Evolutionary conservation across 2,113 vertebrate species (phyloP).

Genomic region (Halcyon senegalensis): DNA sequence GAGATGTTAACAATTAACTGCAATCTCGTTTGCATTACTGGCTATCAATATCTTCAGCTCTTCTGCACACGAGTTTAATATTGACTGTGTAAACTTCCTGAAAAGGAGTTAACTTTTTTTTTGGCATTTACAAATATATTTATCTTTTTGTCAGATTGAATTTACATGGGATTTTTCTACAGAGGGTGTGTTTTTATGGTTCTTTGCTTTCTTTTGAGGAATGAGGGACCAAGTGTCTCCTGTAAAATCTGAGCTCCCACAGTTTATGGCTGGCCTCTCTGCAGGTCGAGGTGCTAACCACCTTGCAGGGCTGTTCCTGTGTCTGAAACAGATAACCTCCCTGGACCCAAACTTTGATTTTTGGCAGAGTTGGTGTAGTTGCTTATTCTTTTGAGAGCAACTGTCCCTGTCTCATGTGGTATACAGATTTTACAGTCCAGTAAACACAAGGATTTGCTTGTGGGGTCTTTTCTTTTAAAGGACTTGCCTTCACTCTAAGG

Average conservation of each 20-base stretch:
- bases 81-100: not conserved
- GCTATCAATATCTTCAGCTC: conserved; percentile 41
- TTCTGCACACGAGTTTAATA: not conserved
- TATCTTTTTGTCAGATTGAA: not conserved
- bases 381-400: not conserved
- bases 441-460: not conserved
- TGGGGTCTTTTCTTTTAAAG: not conserved
- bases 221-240: not conserved
- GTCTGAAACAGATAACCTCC: not conserved
- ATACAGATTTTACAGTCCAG: not conserved
- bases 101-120: not conserved
- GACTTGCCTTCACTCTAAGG: not conserved
- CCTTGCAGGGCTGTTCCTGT: not conserved
- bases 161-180: not conserved
- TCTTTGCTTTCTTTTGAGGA: not conserved
- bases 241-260: not conserved
- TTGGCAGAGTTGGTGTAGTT: not conserved
- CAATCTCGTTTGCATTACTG: conserved; percentile 30
- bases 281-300: not conserved
- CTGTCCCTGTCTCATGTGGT: not conserved
- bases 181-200: not conserved
- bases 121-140: not conserved
- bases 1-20: conserved; percentile 68
- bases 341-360: not conserved
- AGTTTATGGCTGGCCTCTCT: not conserved